A percentile compares a stretch with the other conserved stretches of the same genome.
These are phyloP conservation scores for Trachurus trachurus DNA, from an alignment of 2,797 vertebrate genomes.

Conservation along the genomic window DNA sequence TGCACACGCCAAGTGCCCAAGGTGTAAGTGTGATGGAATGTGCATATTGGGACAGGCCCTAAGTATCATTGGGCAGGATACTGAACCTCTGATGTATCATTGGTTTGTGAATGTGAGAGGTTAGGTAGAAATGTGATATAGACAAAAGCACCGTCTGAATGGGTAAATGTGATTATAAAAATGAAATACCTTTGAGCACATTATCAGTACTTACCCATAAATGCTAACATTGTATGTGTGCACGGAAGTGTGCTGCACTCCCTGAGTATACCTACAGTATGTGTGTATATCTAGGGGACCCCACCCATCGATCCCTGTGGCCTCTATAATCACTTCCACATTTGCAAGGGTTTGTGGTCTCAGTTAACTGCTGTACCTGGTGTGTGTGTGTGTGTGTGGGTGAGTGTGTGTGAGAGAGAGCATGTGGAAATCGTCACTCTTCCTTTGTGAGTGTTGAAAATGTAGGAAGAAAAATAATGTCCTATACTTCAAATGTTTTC, in stretches of 20 bases:
- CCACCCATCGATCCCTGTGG: slow-evolving; percentile 39
- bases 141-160: too few species aligned
- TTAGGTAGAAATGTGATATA: too few species aligned
- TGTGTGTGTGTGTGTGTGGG: slow-evolving; percentile 26
- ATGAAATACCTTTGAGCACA: too few species aligned
- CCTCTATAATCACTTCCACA: slow-evolving; percentile 61
- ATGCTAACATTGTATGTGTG: neutral
- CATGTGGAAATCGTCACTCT: slow-evolving; percentile 40
- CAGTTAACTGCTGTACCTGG: slow-evolving; percentile 25
- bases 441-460: slow-evolving; percentile 43
- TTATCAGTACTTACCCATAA: slow-evolving; percentile 11
- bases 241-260: slow-evolving; percentile 5
- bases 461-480: slow-evolving; percentile 23
- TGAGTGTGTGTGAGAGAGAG: slow-evolving; percentile 16
- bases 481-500: slow-evolving; percentile 7
- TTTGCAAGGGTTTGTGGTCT: slow-evolving; percentile 45
- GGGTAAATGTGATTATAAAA: too few species aligned
- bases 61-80: too few species aligned
- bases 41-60: neutral
- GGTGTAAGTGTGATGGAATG: too few species aligned
- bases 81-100: too few species aligned
- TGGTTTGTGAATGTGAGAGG: too few species aligned
- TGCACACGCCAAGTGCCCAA: too few species aligned
- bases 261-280: slow-evolving; percentile 25
- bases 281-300: slow-evolving; percentile 11